Evolutionary conservation across 2,888 invertebrate species (phyloP), one percentile per base, ranked within the genome.

Genomic region (Caenorhabditis panamensis): DNA sequence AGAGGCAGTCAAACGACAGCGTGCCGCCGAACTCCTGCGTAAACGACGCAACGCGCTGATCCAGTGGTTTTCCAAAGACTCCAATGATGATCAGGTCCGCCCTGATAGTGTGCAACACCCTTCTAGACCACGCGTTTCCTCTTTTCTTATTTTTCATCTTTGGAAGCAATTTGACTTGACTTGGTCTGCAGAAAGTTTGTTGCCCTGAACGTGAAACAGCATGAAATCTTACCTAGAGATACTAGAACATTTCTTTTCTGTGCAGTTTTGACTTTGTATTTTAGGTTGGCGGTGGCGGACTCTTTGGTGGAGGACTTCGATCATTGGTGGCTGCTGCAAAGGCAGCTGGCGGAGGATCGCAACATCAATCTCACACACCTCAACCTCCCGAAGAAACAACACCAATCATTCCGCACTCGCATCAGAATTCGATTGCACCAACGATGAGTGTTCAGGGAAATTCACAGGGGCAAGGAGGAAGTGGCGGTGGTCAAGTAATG

Each of bases 261-360:
- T 49, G 13, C 51, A 22, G 47, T 41, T 37, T 58, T 69, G 56
- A 77, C 37, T 18, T n/a, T 54, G 49, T 54, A 36, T 26, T 59
- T 62, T 67, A 86, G 87, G 77, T 87, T 73, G 84, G 84, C 44
- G 85, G 85, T 11, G 89, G 88, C 41, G 89, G 89, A 37, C 73
- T 90, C 31, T 90, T 90, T 64, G 89, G 88, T 20, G 89, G 88
- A n/a, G 88, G 88, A 8, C 76, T 89, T n/a, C 82, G 90, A 63
- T 82, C 84, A 24, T 75, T 90, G 26, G 90, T 89, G 6, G 86
- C 88, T 13, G 90, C 90, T 8, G 90, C 90, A 1, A 89, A 89
- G 71, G 83, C 87, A 24, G 88, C 88, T 11, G 84, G 82, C 5
- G 86, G 82, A 16, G 84, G 82, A 22, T 58, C 59, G 0, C 77